Percentiles rank a stretch among this genome's conserved stretches.
Conservation (phyloP, 1,140 invertebrate species). For the Leptinotarsa defecta region DNA sequence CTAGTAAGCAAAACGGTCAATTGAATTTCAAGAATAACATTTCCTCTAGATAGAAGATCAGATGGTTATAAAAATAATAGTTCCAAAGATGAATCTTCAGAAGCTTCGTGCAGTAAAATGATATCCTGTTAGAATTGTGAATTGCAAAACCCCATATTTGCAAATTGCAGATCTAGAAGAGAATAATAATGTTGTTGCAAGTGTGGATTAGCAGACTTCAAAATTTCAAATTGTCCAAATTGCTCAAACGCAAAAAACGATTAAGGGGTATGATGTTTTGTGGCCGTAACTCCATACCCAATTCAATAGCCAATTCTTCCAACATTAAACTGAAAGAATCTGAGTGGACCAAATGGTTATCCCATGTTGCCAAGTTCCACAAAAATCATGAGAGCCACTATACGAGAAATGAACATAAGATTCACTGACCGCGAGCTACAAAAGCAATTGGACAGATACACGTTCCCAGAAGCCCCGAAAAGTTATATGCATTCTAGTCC, state of each 20-base stretch:
- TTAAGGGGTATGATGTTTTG: background rate
- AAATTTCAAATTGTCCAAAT: background rate
- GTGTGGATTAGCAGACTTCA: background rate
- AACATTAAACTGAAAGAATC: background rate
- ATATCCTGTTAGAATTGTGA: background rate
- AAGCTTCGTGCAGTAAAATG: background rate
- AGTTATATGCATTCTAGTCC: too few relatives aligned
- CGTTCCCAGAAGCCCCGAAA: too few relatives aligned
- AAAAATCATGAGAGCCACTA: background rate
- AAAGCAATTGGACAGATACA: too few relatives aligned
- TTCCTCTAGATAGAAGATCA: background rate
- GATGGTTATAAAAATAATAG: background rate
- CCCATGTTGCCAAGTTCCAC: background rate
- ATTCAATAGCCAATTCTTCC: background rate
- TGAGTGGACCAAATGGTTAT: background rate
- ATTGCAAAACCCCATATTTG: background rate
- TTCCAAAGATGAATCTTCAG: background rate
- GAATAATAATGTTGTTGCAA: background rate
- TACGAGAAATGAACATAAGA: too few relatives aligned
- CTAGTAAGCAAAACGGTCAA: too few relatives aligned
- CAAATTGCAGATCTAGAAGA: background rate
- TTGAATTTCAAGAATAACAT: too few relatives aligned
- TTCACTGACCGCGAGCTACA: too few relatives aligned
- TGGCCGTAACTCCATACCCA: background rate
- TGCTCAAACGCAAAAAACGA: conserved; percentile 1